Evolutionary conservation across 2,888 invertebrate species (phyloP), one percentile per base, ranked within the genome.

Genomic region (Thereva unica): DNA sequence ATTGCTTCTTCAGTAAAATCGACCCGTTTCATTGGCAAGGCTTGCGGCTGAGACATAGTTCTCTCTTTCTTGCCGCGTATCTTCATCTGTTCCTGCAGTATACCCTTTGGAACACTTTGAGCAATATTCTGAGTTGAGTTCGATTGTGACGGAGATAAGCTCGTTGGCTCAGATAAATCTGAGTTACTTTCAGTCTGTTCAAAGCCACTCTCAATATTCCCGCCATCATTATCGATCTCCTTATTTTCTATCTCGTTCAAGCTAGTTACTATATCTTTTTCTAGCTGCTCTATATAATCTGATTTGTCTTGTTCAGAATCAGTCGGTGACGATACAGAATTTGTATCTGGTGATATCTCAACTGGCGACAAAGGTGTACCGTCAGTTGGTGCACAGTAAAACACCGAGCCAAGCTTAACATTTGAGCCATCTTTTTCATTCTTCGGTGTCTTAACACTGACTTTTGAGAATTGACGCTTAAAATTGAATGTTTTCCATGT

Each of bases 401-500:
- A 83, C 57, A 82, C 81, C 10, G 84, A 80, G 71, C 78, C 75
- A 73, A 73, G 71, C 69, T 82, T 79, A 72, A 73, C 70, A 1
- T 56, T 50, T 34, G 66, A 56, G 64, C 71, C 69, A 4, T 64
- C 74, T 69, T 77, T 79, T 68, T 78, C 78, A 76, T 77, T 87
- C 74, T 87, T 88, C 78, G 89, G 89, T 69, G 89, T 82, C 78
- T 89, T 90, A 74, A 89, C 83, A 77, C 91, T 90, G 72, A 91
- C 92, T 81, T 86, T 89, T 70, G 90, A 91, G 73, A 92, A 84
- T 81, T 92, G 91, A 73, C 91, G 87, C 80, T 92, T 92, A 68
- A 92, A 83, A 79, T 88, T 90, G 83, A 91, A 91, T 69, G 86
- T 86, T 80, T 90, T 91, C 90, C 91, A 91, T 67, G 85, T 80